Evolutionary conservation across 2,888 invertebrate species (phyloP).

Genomic region (Xiphydria camelus): DNA sequence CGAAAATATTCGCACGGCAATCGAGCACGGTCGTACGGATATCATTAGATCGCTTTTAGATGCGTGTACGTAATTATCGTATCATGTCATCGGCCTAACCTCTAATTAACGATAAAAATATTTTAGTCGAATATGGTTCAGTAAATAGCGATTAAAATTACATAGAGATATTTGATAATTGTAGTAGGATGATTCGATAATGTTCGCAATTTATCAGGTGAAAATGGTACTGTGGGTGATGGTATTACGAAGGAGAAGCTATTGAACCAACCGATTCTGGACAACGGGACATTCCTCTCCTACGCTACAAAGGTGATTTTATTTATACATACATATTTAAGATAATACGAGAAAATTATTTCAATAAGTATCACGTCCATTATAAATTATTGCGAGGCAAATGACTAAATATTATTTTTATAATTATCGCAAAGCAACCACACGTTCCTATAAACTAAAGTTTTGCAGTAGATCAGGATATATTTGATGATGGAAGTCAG

Average conservation of each 20-base stretch:
- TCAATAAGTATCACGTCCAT: no score
- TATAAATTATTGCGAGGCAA: no score
- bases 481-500: no score
- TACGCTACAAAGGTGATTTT: constrained; percentile 61
- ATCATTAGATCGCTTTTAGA: constrained; percentile 62
- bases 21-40: constrained; percentile 63
- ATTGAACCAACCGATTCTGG: constrained; percentile 58
- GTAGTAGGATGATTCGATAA: no score
- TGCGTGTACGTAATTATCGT: constrained; percentile 58
- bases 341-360: no score
- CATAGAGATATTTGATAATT: no score
- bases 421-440: no score
- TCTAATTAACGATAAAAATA: constrained; percentile 12
- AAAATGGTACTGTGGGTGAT: constrained; percentile 48
- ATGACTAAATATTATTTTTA: no score
- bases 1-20: constrained; percentile 61
- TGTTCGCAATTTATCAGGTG: constrained; percentile 52
- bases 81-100: constrained; percentile 19
- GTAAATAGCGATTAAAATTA: no score
- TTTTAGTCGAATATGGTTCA: background rate
- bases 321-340: constrained; percentile 4
- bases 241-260: constrained; percentile 57
- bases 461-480: no score
- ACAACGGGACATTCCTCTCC: constrained; percentile 62
- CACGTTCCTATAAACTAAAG: no score